A percentile compares a stretch with the other conserved stretches of the same genome.
phyloP scores from a whole-genome alignment of 2,888 invertebrate genomes.

The Pristionchus entomophagus region DNA sequence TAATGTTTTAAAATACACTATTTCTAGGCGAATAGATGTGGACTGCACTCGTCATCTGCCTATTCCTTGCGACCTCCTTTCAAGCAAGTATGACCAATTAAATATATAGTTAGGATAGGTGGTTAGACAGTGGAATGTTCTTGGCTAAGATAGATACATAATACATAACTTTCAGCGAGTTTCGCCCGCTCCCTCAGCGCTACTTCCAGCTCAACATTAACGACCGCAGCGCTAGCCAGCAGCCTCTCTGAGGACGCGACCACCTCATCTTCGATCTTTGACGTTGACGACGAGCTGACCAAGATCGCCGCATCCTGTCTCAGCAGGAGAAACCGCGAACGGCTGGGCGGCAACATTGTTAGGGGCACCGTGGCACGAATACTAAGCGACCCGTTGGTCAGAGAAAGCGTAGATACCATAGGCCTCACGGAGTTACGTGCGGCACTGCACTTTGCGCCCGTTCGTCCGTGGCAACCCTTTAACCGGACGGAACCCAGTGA shows the following conservation, averaged over 20 bases:
- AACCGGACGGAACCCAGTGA: slow-evolving; percentile 41
- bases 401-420: slow-evolving; percentile 4
- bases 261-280: neutral
- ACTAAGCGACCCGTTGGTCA: neutral
- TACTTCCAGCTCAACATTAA: neutral
- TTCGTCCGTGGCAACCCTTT: slow-evolving; percentile 28
- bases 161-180: neutral
- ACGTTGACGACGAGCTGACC: slow-evolving; percentile 44
- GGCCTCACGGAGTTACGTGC: slow-evolving; percentile 46
- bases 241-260: neutral
- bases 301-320: slow-evolving; percentile 49
- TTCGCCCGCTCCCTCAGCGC: neutral
- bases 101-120: neutral
- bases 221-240: neutral
- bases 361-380: neutral
- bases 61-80: neutral
- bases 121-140: neutral
- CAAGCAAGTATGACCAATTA: neutral
- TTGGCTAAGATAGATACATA: neutral
- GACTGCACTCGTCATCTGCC: neutral
- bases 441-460: slow-evolving; percentile 26
- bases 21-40: neutral
- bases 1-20: neutral
- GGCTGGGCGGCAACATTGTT: slow-evolving; percentile 46
- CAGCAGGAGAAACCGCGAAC: slow-evolving; percentile 47